Conservation (phyloP, 2,888 invertebrate species). For the Himalopsyche tibetana region DNA sequence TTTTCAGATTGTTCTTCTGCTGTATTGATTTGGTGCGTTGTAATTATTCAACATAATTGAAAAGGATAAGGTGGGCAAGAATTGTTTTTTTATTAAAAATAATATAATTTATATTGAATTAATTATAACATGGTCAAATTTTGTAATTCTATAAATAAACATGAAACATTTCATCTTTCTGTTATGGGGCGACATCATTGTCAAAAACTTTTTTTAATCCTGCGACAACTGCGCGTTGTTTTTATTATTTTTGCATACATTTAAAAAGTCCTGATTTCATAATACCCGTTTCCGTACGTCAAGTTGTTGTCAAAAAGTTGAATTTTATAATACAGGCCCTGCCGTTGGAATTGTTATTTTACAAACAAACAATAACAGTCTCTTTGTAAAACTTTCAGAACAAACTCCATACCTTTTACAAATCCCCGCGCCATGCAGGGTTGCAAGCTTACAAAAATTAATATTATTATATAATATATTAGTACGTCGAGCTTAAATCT, state of each 20-base stretch:
- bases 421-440: neutral
- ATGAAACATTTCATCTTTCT: neutral
- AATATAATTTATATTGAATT: too few relatives aligned
- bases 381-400: slow-evolving; percentile 16
- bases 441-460: neutral
- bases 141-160: neutral
- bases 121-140: neutral
- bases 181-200: neutral
- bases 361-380: slow-evolving; percentile 31
- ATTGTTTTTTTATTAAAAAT: too few relatives aligned
- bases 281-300: slow-evolving; percentile 11
- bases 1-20: too few relatives aligned
- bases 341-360: neutral
- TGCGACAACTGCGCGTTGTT: neutral
- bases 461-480: too few relatives aligned
- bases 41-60: too few relatives aligned
- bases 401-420: slow-evolving; percentile 6
- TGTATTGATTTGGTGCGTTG: too few relatives aligned
- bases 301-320: slow-evolving; percentile 22
- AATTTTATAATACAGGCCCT: slow-evolving; percentile 28
- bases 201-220: slow-evolving; percentile 18
- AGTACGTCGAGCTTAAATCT: too few relatives aligned
- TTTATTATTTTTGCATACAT: slow-evolving; percentile 14
- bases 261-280: slow-evolving; percentile 31
- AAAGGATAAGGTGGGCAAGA: too few relatives aligned